These are phyloP conservation scores for Clarias platycephalus DNA, from an alignment of 2,797 vertebrate species.

Conservation along the genomic window DNA sequence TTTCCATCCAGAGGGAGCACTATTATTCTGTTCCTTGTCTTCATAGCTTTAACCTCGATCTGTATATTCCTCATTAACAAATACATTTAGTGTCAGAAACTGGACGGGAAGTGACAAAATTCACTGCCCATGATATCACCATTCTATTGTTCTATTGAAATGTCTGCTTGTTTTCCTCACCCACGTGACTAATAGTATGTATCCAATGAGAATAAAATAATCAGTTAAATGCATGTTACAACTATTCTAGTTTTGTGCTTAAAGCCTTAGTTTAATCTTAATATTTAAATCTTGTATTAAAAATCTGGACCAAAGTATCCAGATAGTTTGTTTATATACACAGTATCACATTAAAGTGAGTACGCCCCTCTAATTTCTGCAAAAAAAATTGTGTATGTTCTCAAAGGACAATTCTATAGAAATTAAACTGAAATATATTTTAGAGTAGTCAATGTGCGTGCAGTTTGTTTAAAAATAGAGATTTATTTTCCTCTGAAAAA, in stretches of 20 bases:
- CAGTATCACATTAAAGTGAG: no score
- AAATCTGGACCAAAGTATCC: background rate
- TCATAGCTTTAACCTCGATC: slow-evolving; percentile 36
- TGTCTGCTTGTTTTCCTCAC: background rate
- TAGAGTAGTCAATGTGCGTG: no score
- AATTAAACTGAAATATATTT: no score
- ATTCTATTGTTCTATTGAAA: slow-evolving; percentile 33
- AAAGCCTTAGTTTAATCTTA: background rate
- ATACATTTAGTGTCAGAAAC: slow-evolving; percentile 5
- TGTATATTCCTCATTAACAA: slow-evolving; percentile 33
- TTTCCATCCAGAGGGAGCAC: slow-evolving; percentile 13
- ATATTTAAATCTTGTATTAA: background rate
- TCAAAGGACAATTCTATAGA: no score
- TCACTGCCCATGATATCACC: slow-evolving; percentile 1
- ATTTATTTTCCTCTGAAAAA: no score
- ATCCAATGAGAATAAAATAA: background rate
- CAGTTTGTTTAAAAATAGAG: no score
- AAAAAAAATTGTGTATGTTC: no score
- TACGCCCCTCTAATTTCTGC: no score
- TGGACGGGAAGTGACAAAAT: slow-evolving; percentile 37
- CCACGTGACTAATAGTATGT: background rate
- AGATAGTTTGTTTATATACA: background rate
- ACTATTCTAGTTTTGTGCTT: background rate
- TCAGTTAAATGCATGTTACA: background rate
- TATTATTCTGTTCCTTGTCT: background rate